A percentile compares a stretch with the other conserved stretches of the same genome.
phyloP scores from a whole-genome alignment of 2,888 invertebrate genomes.

The Hirtodrosophila confusa region DNA sequence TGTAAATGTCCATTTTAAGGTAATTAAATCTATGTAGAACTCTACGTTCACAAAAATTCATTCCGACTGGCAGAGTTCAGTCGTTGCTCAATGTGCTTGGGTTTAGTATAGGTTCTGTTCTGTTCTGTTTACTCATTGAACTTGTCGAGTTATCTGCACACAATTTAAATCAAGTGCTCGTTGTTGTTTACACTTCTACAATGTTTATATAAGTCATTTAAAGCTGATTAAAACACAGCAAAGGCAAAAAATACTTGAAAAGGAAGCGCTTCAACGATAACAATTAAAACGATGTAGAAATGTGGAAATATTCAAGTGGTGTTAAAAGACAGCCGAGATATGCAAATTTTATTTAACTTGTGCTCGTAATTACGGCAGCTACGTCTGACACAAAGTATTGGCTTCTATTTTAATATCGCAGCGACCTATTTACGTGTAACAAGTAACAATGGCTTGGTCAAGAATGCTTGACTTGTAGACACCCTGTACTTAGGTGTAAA shows the following conservation, averaged over 20 bases:
- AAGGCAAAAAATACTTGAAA: conserved; percentile 34
- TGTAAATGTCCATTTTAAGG: no score
- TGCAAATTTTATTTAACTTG: conserved; percentile 33
- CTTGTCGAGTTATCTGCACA: conserved; percentile 38
- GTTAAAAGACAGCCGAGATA: conserved; percentile 22
- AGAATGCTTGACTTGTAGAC: neutral
- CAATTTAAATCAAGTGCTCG: conserved; percentile 44
- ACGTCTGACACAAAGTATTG: conserved; percentile 20
- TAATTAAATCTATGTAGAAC: conserved; percentile 11
- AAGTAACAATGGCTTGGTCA: neutral
- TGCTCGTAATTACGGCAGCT: conserved; percentile 7
- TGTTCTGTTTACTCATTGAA: conserved; percentile 31
- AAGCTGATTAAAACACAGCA: conserved; percentile 48
- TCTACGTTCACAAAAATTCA: neutral
- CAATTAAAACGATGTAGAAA: conserved; percentile 8
- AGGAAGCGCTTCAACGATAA: conserved; percentile 36
- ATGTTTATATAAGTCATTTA: conserved; percentile 51
- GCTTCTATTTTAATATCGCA: conserved; percentile 53
- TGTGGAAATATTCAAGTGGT: conserved; percentile 51
- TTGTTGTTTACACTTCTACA: conserved; percentile 44
- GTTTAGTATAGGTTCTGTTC: conserved; percentile 37
- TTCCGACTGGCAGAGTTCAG: no score
- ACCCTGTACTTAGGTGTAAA: neutral
- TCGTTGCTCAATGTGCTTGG: conserved; percentile 14
- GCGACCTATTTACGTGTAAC: conserved; percentile 59